Percentiles rank a stretch among this genome's conserved stretches.
phyloP scores from a whole-genome alignment of 2,888 invertebrate genomes.

The Acleris literana region DNA sequence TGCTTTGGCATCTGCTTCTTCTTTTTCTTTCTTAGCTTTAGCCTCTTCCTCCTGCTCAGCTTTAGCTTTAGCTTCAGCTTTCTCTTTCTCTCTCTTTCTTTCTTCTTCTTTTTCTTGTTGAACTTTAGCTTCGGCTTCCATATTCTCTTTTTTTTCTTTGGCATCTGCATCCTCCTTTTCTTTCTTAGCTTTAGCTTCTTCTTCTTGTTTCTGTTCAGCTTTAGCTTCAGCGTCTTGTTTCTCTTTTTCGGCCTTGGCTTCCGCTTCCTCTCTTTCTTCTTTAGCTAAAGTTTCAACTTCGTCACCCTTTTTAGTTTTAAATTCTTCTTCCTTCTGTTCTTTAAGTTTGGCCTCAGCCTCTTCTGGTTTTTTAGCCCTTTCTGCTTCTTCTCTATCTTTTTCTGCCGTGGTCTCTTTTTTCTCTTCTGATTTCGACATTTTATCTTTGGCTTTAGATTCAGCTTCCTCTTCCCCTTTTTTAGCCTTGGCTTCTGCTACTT shows the following conservation, averaged over 20 bases:
- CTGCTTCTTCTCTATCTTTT: background rate
- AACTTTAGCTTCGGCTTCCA: slow-evolving; percentile 37
- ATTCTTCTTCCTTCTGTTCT: background rate
- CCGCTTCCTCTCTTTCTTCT: slow-evolving; percentile 39
- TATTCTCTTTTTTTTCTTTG: slow-evolving; percentile 27
- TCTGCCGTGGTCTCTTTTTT: background rate
- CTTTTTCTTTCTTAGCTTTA: too few relatives aligned
- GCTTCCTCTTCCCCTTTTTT: slow-evolving; percentile 39
- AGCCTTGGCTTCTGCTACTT: slow-evolving; percentile 34
- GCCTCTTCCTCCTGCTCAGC: too few relatives aligned
- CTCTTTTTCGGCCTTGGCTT: slow-evolving; percentile 4
- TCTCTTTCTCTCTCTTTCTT: background rate
- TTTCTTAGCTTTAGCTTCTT: slow-evolving; percentile 5
- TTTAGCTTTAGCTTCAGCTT: slow-evolving; percentile 29
- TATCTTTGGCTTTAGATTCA: background rate
- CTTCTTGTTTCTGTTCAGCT: slow-evolving; percentile 28
- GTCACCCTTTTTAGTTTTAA: slow-evolving; percentile 8
- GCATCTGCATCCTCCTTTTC: slow-evolving; percentile 31
- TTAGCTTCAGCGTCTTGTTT: slow-evolving; percentile 15
- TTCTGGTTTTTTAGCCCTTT: slow-evolving; percentile 25
- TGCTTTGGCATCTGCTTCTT: slow-evolving; percentile 8
- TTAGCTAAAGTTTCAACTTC: slow-evolving; percentile 27
- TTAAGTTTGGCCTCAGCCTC: slow-evolving; percentile 9
- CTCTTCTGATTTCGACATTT: too few relatives aligned
- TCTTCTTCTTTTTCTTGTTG: slow-evolving; percentile 38